Percentiles rank a stretch among this genome's conserved stretches.
Evolutionary conservation across 92 coral and sea anemone genomes (phyloP).

Genomic region (Scolanthus callimorphus): DNA sequence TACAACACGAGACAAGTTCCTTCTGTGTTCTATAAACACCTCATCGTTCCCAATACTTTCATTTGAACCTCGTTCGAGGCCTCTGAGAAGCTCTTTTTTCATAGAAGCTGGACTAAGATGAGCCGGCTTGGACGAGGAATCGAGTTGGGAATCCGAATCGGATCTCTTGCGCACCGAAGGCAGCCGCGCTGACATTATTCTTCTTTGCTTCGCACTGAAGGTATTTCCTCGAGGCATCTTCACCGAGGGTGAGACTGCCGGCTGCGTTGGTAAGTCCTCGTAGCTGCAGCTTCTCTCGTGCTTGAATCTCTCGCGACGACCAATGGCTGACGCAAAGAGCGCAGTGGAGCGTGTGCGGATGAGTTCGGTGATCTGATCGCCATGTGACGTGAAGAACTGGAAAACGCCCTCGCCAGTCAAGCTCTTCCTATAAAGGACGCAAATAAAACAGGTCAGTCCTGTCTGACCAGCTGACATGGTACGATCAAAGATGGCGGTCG

Average conservation of each 20-base stretch:
- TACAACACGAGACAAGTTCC: neutral
- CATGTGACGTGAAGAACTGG: slow-evolving; percentile 68
- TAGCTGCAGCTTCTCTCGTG: slow-evolving; percentile 16
- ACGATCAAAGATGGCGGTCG: too few species aligned
- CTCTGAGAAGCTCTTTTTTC: neutral
- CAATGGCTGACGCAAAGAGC: slow-evolving; percentile 31
- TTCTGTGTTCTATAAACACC: neutral
- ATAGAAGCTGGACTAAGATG: neutral
- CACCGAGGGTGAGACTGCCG: neutral
- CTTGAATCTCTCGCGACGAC: slow-evolving; percentile 43
- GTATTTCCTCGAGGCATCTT: neutral
- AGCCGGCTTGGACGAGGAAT: neutral
- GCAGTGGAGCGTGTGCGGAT: slow-evolving; percentile 52
- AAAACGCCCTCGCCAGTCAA: slow-evolving; percentile 78
- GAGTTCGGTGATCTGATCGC: slow-evolving; percentile 50
- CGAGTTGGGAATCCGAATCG: neutral
- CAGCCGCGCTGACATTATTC: neutral
- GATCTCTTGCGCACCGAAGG: neutral
- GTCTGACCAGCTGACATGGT: too few species aligned
- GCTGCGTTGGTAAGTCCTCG: slow-evolving; percentile 9
- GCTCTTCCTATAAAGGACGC: slow-evolving; percentile 64
- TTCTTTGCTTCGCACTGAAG: neutral
- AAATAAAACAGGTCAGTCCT: too few species aligned
- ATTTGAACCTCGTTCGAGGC: neutral
- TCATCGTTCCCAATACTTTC: neutral